Conservation (phyloP, 2,797 vertebrate species). For the Otolemur crassicaudatus region DNA sequence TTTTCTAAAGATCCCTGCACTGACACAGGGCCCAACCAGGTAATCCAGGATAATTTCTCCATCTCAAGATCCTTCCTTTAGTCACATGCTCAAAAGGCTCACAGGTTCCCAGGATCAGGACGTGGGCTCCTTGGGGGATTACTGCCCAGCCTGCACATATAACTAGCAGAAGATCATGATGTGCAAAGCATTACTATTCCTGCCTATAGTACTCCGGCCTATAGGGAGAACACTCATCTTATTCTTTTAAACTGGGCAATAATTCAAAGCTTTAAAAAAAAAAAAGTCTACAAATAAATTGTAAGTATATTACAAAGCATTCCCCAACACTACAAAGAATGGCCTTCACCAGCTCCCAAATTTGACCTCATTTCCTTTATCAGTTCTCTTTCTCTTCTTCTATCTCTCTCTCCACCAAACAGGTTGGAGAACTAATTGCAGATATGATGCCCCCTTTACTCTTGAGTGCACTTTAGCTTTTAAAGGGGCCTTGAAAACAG, state of each 20-base stretch:
- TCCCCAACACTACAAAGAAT: background rate
- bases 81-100: background rate
- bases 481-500: background rate
- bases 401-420: background rate
- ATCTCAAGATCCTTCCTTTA: background rate
- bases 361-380: background rate
- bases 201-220: background rate
- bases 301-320: background rate
- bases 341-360: background rate
- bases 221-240: background rate
- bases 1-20: background rate
- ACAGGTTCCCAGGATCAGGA: too few species aligned
- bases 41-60: background rate
- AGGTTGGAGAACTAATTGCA: background rate
- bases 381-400: background rate
- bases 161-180: background rate
- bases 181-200: too few species aligned
- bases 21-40: background rate
- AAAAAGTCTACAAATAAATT: background rate
- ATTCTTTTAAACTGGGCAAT: background rate
- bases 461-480: background rate
- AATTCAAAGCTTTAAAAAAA: background rate
- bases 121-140: background rate
- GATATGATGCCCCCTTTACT: too few species aligned
- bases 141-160: background rate